Evolutionary conservation across 1,140 invertebrate species (phyloP), one percentile per base, ranked within the genome.

Genomic region (Eurosta solidaginis): DNA sequence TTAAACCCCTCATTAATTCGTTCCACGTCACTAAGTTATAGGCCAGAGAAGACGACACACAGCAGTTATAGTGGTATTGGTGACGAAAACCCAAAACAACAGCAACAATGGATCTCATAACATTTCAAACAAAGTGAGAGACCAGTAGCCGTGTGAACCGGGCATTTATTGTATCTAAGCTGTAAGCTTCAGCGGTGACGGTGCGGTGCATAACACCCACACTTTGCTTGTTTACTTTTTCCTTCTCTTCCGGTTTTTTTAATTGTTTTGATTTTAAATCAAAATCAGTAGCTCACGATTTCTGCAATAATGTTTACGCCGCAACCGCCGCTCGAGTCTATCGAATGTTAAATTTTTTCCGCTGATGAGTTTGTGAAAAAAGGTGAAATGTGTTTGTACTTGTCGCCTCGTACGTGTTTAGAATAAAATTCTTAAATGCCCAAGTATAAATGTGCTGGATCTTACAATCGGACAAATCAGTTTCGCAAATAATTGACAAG

Each of bases 281-380:
- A n/a, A 63, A 63, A 63, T 63, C 59, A 63, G 29, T 20, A 36
- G 59, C 59, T 63, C 59, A 68, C 59, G 59, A 68, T 68, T 68
- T 33, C 22, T 29, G 4, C n/a, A 22, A 2, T 33, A 10, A 7
- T 10, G 9, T n/a, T 33, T 7, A 17, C 59, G 22, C 50, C 50
- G 2, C 59, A 42, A 10, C 59, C 33, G 5, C 45, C n/a, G 3
- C 3, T n/a, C 45, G 3, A 12, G 45, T 17, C 1, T 14, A 47
- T 3, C 12, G 45, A 17, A 47, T 47, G 45, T 63, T 6, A 68
- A 52, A n/a, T 52, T 6, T 52, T 1, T n/a, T 2, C 59, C n/a
- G n/a, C 59, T n/a, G 29, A 68, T 20, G 29, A 68, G 20, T 40
- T 42, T n/a, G n/a, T n/a, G n/a, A 33, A 68, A 20, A 2, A 22